These are phyloP conservation scores for Echinarachnius parma DNA, from an alignment of 53 echinoderm and acorn worm genomes.

Conservation along the genomic window DNA sequence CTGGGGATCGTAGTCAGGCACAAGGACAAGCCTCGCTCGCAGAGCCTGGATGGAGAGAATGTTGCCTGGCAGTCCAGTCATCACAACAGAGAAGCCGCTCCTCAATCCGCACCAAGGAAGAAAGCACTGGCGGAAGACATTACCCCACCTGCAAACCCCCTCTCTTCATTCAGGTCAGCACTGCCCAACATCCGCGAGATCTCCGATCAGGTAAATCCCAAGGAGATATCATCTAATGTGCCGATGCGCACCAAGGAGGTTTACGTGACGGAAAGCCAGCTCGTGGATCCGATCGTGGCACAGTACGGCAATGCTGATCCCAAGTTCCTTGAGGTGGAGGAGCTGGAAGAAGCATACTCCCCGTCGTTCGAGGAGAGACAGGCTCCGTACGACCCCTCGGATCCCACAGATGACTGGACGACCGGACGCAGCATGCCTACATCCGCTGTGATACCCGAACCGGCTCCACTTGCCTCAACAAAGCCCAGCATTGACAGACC, in stretches of 20 bases:
- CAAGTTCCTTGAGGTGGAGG: conserved; percentile 55
- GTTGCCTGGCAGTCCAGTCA: conserved; percentile 19
- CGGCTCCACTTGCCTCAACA: no score
- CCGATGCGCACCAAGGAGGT: conserved; percentile 19
- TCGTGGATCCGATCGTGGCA: conserved; percentile 82
- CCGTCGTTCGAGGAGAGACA: conserved; percentile 81
- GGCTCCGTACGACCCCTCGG: conserved; percentile 88
- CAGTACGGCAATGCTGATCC: conserved; percentile 93
- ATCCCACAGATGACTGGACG: conserved; percentile 69
- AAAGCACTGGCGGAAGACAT: conserved; percentile 24
- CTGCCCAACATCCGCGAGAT: conserved; percentile 26
- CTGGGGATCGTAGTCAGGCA: conserved; percentile 82
- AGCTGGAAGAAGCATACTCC: conserved; percentile 77
- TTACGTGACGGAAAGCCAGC: conserved; percentile 63
- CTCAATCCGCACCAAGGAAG: conserved; percentile 22
- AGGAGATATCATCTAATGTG: no score
- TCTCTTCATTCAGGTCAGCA: conserved; percentile 8
- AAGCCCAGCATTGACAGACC: no score
- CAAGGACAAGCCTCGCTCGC: conserved; percentile 68
- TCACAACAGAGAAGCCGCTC: conserved; percentile 10
- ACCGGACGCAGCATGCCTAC: conserved; percentile 22
- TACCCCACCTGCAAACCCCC: conserved; percentile 24
- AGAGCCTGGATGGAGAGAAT: conserved; percentile 42
- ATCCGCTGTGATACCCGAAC: conserved; percentile 33
- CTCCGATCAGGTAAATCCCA: conserved; percentile 15